These are phyloP conservation scores for Theonella swinhoei DNA, from an alignment of 37 sponge, comb jelly and placozoan genomes.

Conservation along the genomic window DNA sequence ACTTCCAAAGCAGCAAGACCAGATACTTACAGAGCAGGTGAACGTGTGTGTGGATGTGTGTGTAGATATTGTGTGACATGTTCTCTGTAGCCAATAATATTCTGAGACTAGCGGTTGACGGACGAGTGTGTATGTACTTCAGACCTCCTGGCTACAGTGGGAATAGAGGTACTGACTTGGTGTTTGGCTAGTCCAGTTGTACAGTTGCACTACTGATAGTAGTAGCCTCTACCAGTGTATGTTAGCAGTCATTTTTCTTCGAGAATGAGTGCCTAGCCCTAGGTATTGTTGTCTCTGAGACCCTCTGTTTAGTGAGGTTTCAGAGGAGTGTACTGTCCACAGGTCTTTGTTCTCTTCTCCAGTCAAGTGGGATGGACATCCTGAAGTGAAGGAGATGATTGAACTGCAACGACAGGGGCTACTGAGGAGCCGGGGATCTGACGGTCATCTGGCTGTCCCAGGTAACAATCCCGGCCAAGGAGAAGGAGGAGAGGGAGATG, in stretches of 20 bases:
- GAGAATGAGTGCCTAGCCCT: background rate
- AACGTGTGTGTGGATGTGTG: background rate
- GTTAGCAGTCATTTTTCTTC: background rate
- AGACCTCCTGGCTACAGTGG: constrained; percentile 77
- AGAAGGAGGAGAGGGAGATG: background rate
- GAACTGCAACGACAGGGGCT: constrained; percentile 53
- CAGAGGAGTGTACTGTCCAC: no score
- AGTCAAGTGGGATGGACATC: constrained; percentile 61
- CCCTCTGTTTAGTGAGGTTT: background rate
- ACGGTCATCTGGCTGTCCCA: background rate
- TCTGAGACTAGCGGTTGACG: constrained; percentile 90
- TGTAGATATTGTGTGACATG: background rate
- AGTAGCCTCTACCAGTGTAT: background rate
- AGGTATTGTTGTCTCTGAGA: background rate
- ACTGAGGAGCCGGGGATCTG: constrained; percentile 1
- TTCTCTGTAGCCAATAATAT: constrained; percentile 81
- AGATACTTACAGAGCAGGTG: constrained; percentile 95
- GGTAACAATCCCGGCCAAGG: background rate
- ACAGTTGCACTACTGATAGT: background rate
- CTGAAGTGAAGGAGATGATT: constrained; percentile 68
- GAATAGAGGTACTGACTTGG: constrained; percentile 58
- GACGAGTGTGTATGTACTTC: constrained; percentile 81
- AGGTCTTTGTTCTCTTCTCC: no score
- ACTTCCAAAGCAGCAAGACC: constrained; percentile 89
- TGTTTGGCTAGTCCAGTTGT: background rate